Evolutionary conservation across 2,113 vertebrate genomes (phyloP), one percentile per base, ranked within the genome.

Genomic region (Heloderma charlesbogerti): DNA sequence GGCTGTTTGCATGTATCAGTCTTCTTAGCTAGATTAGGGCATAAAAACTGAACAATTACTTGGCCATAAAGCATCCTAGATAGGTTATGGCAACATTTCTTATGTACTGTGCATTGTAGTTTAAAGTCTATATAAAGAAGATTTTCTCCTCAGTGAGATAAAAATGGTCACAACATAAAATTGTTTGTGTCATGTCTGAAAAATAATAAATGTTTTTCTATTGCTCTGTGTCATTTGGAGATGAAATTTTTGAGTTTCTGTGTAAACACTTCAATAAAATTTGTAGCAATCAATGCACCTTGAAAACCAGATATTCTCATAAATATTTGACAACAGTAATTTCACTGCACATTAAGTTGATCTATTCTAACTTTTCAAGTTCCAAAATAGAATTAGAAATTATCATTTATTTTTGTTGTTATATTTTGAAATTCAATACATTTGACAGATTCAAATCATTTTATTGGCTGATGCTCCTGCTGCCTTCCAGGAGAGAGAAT

Each of bases 291-390:
- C 31, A 54, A 2, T 80, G 54, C 20, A 57, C 71, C 54, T 80
- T 16, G 88, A 80, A 86, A 12, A 66, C 0, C 72, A 16, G 63
- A 27, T 75, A 51, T 2, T 5, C n/a, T 29, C 16, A 40, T 13
- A 90, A 25, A 78, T 83, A 2, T 80, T 90, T 86, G 15, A 0
- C 18, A 13, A 80, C 29, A 88, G 0, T 54, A 22, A 90, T 67
- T 82, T 81, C 7, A 63, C 74, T 75, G 3, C 51, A 69, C 15
- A 34, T 22, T 12, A 22, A 60, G 91, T 88, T 6, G 40, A 34
- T 84, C 77, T 6, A 89, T 74, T 72, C 22, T 77, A 18, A 63
- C 67, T 86, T 88, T 90, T 84, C 43, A 66, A 71, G 10, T n/a
- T 3, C 71, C 72, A 43, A 29, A 60, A 57, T 66, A 34, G 25